Base-by-base conservation (phyloP, 2,113 vertebrate species). In the Entelurus aequoreus region DNA sequence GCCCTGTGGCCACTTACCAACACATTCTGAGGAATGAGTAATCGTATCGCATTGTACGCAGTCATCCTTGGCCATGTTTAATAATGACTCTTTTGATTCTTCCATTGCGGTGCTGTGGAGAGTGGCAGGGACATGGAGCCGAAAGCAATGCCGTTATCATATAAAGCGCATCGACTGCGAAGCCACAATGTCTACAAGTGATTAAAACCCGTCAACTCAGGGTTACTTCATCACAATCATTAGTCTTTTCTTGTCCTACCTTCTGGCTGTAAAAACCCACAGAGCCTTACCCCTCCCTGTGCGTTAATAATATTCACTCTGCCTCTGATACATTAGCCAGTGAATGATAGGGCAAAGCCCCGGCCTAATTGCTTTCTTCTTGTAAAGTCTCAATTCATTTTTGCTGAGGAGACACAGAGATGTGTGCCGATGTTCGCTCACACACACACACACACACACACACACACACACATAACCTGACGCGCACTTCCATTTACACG, bases 341-440 rank as follows among this genome's bases (percentile, higher is more conserved):
- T 86, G 86, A 88, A 84, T 85, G 84, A 89, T 88, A 84, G 86
- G 86, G 76, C 82, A 82, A 74, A 86, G 82, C 83, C 81, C 79
- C 64, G 84, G 81, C 81, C 85, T 88, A 88, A 88, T 88, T 88
- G 87, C 85, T 88, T 88, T 87, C 84, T 83, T 88, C 87, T 87
- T 85, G 85, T 85, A 85, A 85, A 86, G 87, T 88, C 87, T 88
- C 87, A 85, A 87, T 88, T 88, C 87, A 83, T 88, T 87, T 85
- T 74, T 86, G 82, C 87, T 84, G 84, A 88, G 81, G 77, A 87
- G 79, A 85, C 77, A 85, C 70, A 9, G 76, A 54, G 81, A 82
- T 73, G 78, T 81, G 78, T 63, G 77, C 79, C 68, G 54, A 53
- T 8, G 16, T 36, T 62, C 66, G 70, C 72, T 75, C 62, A 65